A percentile compares a stretch with the other conserved stretches of the same genome.
phyloP scores from a whole-genome alignment of 2,797 vertebrate species.

The Dipus sagitta region DNA sequence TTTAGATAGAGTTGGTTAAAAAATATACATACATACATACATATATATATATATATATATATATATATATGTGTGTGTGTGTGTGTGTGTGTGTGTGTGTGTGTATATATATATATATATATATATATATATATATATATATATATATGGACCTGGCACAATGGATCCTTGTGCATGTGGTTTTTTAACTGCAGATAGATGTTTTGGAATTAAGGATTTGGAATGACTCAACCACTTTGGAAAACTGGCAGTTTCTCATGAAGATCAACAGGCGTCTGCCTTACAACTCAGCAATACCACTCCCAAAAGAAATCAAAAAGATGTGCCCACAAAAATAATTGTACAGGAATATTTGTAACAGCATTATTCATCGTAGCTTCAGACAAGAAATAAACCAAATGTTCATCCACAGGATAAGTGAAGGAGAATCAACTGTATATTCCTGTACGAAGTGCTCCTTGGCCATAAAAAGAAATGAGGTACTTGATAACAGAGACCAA shows the following conservation, averaged over 20 bases:
- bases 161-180: neutral
- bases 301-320: slow-evolving; percentile 35
- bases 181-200: slow-evolving; percentile 26
- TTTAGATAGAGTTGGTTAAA: slow-evolving; percentile 48
- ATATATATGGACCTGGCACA: neutral
- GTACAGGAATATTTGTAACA: slow-evolving; percentile 20
- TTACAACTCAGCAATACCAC: neutral
- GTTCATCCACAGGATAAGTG: neutral
- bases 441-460: neutral
- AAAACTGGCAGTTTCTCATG: slow-evolving; percentile 49
- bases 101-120: too few relatives aligned
- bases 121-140: too few relatives aligned
- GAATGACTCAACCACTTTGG: slow-evolving; percentile 2
- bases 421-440: neutral
- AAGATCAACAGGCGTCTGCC: slow-evolving; percentile 37
- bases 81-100: too few relatives aligned
- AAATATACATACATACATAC: too few relatives aligned
- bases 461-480: neutral
- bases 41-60: too few relatives aligned
- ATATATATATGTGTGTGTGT: too few relatives aligned
- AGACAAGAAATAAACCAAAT: neutral
- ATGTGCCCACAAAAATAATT: slow-evolving; percentile 25
- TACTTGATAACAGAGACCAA: neutral
- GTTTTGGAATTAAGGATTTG: slow-evolving; percentile 21
- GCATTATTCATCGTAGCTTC: neutral